Evolutionary conservation across 2,797 vertebrate species (phyloP), one percentile per base, ranked within the genome.

Genomic region (Chelmon rostratus): DNA sequence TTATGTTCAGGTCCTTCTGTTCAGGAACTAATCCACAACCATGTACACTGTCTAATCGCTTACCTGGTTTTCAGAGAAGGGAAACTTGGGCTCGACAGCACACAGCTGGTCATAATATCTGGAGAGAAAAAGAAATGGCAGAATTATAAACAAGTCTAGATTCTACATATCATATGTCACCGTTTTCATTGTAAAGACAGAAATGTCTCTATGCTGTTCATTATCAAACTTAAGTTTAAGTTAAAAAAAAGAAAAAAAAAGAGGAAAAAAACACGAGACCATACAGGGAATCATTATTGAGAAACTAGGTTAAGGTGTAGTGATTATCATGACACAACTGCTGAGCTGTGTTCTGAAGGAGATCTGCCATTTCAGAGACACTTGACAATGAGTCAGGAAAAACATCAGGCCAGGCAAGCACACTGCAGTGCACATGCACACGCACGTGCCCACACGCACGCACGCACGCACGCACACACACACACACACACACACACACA

Each of bases 51-150:
- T 23, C 5, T 15, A 68, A 70, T 84, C 74, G 65, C 46, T 89
- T 96, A 98, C 96, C 95, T 96, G 97, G 92, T 98, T 98, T 95
- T 99, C 98, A 87, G 96, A 96, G 94, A 99, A 99, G 59, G 98
- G 98, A 87, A 99, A 99, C 93, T 99, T 99, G 58, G 97, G 96
- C 87, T 99, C 98, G 47, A 99, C 96, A 23, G 98, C 89, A 94
- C 98, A 99, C 57, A 99, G 96, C 47, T 99, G 98, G 93, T 99
- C 98, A 81, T 99, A 99, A 86, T 99, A 99, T 90, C 98, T 99
- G 86, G 2, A 68, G 21, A 53, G 10, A 85, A 18, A 83, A 38
- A 37, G 42, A 80, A 52, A 73, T 9, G 6, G 8, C 0, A 47
- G 18, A 8, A 28, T 71, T 56, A 56, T 82, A 78, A 57, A 19